Evolutionary conservation across 2,797 vertebrate genomes (phyloP).

Genomic region (Falco berigora): DNA sequence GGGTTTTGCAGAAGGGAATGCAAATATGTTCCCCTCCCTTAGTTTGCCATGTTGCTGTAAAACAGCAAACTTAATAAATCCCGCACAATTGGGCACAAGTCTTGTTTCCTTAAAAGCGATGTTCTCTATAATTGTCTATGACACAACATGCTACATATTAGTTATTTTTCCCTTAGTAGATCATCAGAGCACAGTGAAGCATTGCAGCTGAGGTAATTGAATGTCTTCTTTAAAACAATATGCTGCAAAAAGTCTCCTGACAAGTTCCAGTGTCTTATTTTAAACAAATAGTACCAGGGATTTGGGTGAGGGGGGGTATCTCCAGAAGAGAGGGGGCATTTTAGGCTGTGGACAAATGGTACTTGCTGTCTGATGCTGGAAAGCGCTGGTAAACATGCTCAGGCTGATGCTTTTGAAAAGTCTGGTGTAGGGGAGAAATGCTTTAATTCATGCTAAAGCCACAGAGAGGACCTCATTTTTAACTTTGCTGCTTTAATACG

Average conservation of each 20-base stretch:
- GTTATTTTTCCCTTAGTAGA: conserved; percentile 58
- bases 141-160: conserved; percentile 55
- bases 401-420: neutral
- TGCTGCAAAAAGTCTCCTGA: conserved; percentile 45
- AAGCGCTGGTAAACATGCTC: rapidly evolving
- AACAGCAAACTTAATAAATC: conserved; percentile 56
- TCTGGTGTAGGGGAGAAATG: neutral
- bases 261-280: conserved; percentile 34
- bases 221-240: conserved; percentile 60
- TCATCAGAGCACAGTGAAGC: conserved; percentile 55
- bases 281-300: neutral
- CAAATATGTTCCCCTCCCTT: conserved; percentile 35
- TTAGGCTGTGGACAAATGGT: neutral
- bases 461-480: rapidly evolving
- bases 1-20: conserved; percentile 11
- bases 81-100: conserved; percentile 55
- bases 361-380: neutral
- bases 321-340: neutral
- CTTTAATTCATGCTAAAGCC: neutral
- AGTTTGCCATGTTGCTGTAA: conserved; percentile 35
- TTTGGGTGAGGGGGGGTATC: neutral
- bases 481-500: neutral
- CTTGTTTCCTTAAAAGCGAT: conserved; percentile 66
- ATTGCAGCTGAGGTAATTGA: conserved; percentile 46
- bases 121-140: conserved; percentile 65